phyloP scores from a whole-genome alignment of 2,888 invertebrate species.

The Plebejus melissa region DNA sequence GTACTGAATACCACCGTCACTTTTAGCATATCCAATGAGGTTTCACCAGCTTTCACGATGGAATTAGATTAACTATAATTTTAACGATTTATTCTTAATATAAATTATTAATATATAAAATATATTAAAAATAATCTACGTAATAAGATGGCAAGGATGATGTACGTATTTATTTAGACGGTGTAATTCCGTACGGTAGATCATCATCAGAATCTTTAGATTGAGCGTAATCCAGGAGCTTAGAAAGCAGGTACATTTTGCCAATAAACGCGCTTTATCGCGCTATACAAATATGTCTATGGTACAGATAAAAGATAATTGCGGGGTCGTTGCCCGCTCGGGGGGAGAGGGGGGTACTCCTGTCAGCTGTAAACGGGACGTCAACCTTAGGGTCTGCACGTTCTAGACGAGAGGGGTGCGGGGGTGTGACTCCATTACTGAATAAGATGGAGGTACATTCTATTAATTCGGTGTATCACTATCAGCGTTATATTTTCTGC shows the following conservation, averaged over 20 bases:
- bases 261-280: constrained; percentile 3
- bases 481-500: neutral
- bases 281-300: constrained; percentile 6
- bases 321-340: constrained; percentile 53
- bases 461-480: neutral
- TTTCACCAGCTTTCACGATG: constrained; percentile 16
- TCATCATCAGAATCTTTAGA: neutral
- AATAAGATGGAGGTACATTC: neutral
- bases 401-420: constrained; percentile 19
- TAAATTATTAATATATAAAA: neutral
- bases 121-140: neutral
- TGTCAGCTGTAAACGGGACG: constrained; percentile 65
- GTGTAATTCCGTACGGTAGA: neutral
- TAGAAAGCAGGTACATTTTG: neutral
- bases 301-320: constrained; percentile 35
- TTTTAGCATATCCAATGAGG: constrained; percentile 12
- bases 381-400: constrained; percentile 46
- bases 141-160: neutral
- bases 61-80: neutral
- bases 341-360: constrained; percentile 52
- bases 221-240: neutral
- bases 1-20: neutral
- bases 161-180: neutral
- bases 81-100: neutral
- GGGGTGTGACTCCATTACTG: neutral